Percentiles rank a stretch among this genome's conserved stretches.
phyloP scores from a whole-genome alignment of 2,113 vertebrate species.

The Onychostoma macrolepis region DNA sequence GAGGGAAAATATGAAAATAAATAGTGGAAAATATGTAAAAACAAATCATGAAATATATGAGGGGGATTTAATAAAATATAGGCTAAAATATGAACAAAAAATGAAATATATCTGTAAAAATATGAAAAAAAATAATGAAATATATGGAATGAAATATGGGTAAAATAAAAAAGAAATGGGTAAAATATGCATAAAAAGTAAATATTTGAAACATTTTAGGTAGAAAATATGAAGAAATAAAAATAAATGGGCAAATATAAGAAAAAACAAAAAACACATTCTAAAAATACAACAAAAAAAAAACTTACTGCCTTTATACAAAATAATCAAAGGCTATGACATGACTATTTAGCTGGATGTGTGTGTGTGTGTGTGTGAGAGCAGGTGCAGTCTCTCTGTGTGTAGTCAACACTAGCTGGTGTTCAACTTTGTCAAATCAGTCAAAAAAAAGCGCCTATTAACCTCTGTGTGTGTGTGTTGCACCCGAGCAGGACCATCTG shows the following conservation, averaged over 20 bases:
- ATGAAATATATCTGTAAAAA: neutral
- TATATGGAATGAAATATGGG: neutral
- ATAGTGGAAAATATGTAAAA: neutral
- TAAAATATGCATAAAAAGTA: neutral
- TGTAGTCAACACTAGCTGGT: constrained; percentile 25
- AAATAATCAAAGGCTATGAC: neutral
- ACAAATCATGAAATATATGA: neutral
- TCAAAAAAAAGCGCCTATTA: constrained; percentile 27
- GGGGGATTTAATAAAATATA: neutral
- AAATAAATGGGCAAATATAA: neutral
- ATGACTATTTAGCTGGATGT: neutral
- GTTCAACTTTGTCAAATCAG: constrained; percentile 26
- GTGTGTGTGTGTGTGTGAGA: neutral
- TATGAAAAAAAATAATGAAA: neutral
- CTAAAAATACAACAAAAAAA: neutral
- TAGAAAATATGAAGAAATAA: too few relatives aligned
- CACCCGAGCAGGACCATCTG: constrained; percentile 73
- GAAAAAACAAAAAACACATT: neutral
- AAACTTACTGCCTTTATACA: neutral
- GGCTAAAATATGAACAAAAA: neutral
- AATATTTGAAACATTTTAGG: too few relatives aligned
- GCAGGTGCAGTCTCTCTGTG: constrained; percentile 29
- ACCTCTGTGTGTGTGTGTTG: constrained; percentile 57
- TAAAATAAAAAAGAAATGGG: neutral
- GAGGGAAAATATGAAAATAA: neutral